Conservation (phyloP, 2,888 invertebrate genomes). For the Selenia dentaria region DNA sequence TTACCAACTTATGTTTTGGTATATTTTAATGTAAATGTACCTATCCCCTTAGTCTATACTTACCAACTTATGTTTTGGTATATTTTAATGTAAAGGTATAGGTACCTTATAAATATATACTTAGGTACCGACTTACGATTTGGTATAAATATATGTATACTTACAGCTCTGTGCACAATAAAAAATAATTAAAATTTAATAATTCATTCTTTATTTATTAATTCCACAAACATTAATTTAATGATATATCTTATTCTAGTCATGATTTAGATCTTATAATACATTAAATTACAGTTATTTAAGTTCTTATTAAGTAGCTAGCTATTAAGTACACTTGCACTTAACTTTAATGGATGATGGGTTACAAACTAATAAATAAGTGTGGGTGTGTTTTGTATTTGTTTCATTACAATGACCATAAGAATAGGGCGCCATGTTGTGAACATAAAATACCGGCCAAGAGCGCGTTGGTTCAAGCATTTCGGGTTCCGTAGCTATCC, state of each 20-base stretch:
- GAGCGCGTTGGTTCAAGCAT: too few species aligned
- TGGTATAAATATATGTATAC: too few species aligned
- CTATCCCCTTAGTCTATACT: too few species aligned
- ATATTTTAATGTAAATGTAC: too few species aligned
- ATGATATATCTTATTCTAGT: constrained; percentile 59
- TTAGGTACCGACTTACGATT: too few species aligned
- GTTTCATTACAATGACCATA: neutral
- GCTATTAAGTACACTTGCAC: constrained; percentile 56
- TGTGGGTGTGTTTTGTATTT: neutral
- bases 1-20: too few species aligned
- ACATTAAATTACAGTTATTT: constrained; percentile 58
- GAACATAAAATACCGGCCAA: too few species aligned
- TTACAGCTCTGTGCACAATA: too few species aligned
- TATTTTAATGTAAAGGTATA: too few species aligned
- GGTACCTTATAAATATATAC: too few species aligned
- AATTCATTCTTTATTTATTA: constrained; percentile 64
- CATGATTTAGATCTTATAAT: constrained; percentile 64
- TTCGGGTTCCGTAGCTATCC: too few species aligned
- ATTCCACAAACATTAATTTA: constrained; percentile 69
- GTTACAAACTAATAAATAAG: constrained; percentile 18
- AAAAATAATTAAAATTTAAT: constrained; percentile 11
- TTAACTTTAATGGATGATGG: constrained; percentile 37
- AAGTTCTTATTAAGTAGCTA: constrained; percentile 56
- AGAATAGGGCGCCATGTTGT: neutral
- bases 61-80: too few species aligned